Conservation (phyloP, 2,888 invertebrate genomes). For the Germaria angustata region DNA sequence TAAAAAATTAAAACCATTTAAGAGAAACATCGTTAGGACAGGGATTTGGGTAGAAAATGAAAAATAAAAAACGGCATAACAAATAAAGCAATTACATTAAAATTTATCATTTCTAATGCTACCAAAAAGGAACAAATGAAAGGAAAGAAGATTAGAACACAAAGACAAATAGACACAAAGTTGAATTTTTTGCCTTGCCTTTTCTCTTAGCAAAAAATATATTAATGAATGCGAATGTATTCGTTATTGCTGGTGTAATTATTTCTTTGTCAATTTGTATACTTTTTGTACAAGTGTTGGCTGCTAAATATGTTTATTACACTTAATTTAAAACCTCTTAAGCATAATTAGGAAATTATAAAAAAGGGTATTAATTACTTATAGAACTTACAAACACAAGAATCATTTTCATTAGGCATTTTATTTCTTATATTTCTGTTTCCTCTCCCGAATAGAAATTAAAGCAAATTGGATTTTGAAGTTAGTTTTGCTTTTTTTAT, state of each 20-base stretch:
- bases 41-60: neutral
- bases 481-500: neutral
- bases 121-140: neutral
- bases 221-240: neutral
- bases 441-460: neutral
- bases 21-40: constrained; percentile 14
- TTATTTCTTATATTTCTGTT: neutral
- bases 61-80: constrained; percentile 22
- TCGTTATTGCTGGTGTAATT: neutral
- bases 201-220: neutral
- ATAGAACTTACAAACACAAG: constrained; percentile 34
- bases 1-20: neutral
- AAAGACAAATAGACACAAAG: constrained; percentile 3
- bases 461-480: neutral
- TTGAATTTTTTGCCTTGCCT: neutral
- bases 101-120: constrained; percentile 57
- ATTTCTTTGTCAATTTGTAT: constrained; percentile 38
- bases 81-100: constrained; percentile 64
- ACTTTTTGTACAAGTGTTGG: constrained; percentile 21
- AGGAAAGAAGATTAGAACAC: constrained; percentile 50
- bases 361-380: constrained; percentile 46
- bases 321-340: constrained; percentile 46
- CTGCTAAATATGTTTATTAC: constrained; percentile 21
- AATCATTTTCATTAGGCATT: neutral
- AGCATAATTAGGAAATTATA: constrained; percentile 48